phyloP scores from a whole-genome alignment of 1,140 invertebrate genomes.

The Cepaea nemoralis region DNA sequence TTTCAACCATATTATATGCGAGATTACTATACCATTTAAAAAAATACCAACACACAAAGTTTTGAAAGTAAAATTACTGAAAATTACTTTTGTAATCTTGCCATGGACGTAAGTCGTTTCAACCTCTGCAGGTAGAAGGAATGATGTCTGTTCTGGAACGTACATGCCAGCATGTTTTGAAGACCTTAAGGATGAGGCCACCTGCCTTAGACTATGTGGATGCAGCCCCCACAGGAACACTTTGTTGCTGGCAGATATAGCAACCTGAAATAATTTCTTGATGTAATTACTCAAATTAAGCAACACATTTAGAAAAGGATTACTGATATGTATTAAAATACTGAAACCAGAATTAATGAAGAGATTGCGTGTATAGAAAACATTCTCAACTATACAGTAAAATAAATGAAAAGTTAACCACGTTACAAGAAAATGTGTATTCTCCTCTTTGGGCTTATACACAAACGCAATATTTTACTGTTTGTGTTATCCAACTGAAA shows the following conservation, averaged over 20 bases:
- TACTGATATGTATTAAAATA: no score
- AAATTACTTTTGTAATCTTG: conserved; percentile 60
- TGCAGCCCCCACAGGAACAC: conserved; percentile 85
- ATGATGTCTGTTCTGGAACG: conserved; percentile 47
- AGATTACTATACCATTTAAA: no score
- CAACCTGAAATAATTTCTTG: conserved; percentile 75
- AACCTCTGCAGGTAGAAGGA: conserved; percentile 54
- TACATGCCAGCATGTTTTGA: conserved; percentile 66
- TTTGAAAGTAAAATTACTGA: not conserved
- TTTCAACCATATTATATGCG: no score
- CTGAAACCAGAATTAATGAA: no score
- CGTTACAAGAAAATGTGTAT: no score
- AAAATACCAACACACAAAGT: conserved; percentile 4
- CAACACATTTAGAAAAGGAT: no score
- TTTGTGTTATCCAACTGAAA: no score
- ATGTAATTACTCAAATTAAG: not conserved
- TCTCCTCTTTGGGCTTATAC: no score
- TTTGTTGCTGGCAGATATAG: conserved; percentile 78
- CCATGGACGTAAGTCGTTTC: conserved; percentile 62
- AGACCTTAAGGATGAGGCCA: conserved; percentile 78
- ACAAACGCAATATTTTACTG: no score
- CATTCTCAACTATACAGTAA: no score
- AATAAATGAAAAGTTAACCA: no score
- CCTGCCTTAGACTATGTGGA: conserved; percentile 81
- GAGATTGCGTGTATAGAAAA: no score